Percentiles rank a stretch among this genome's conserved stretches.
These are phyloP conservation scores for Pithys albifrons DNA, from an alignment of 2,113 vertebrate species.

Conservation along the genomic window DNA sequence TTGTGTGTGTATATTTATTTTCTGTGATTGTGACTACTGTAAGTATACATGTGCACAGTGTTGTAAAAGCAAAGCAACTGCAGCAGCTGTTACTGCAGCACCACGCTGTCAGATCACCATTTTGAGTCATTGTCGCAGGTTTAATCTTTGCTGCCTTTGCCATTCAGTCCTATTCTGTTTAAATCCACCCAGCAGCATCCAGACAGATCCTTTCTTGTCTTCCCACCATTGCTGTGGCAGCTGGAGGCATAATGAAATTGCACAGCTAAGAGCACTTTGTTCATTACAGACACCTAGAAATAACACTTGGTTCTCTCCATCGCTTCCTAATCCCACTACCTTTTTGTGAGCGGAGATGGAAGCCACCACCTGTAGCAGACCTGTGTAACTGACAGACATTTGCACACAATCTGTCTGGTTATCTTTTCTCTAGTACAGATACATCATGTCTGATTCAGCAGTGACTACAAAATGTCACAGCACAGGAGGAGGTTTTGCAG, in stretches of 20 bases:
- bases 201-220: neutral
- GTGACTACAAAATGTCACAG: neutral
- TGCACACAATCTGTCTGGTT: neutral
- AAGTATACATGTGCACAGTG: accelerated
- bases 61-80: neutral
- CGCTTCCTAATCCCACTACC: neutral
- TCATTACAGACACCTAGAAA: neutral
- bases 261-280: neutral
- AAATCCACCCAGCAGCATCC: neutral
- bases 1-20: neutral
- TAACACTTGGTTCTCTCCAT: neutral
- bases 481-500: neutral
- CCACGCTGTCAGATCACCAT: neutral
- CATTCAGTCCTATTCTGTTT: neutral
- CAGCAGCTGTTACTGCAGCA: neutral
- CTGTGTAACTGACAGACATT: neutral
- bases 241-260: neutral
- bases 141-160: neutral
- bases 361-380: neutral
- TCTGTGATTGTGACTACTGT: neutral
- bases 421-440: neutral
- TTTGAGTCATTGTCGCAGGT: neutral
- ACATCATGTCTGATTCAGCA: neutral
- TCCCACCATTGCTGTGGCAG: neutral
- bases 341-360: neutral